Base-by-base conservation (phyloP, 2,113 vertebrate species). In the Macroglossus sobrinus region DNA sequence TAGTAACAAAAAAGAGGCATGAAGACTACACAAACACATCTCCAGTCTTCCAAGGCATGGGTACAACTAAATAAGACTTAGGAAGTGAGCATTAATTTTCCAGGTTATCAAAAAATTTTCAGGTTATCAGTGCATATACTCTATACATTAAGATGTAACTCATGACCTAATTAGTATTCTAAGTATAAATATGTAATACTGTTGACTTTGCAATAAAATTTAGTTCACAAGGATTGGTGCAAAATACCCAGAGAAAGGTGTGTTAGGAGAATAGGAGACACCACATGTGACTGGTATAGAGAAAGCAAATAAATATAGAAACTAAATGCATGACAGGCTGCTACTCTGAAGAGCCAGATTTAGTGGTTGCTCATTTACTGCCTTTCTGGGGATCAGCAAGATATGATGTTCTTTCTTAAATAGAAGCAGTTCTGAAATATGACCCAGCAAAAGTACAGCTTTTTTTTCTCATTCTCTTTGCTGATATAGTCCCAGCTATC, bases 151-250 rank as follows among this genome's bases (percentile, higher is more conserved):
- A 85, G 69, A 71, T n/a, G 47, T 47, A 91, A 86, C 64, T 84
- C 35, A 74, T 35, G 74, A 68, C 38, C 61, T 96, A 76, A 92
- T 78, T 68, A 94, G 47, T 26, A 81, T 69, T 81, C 72, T 55
- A 50, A 63, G 47, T 78, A 38, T 93, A 94, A 91, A 66, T 14
- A 91, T 50, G 18, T 80, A 87, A 10, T 45, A 35, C 5, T 63
- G 35, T 74, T 63, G 50, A 18, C 38, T 93, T 95, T 75, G 59
- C 72, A 93, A 90, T 69, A 79, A 79, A 92, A 91, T 64, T 50
- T 68, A 35, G 66, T 47, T 26, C 10, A 53, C 40, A 81, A 40
- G 64, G 45, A 76, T 92, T 45, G 64, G 21, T 22, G n/a, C 63
- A 96, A 84, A 87, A 79, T 59, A 69, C 6, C 13, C 28, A 61